Evolutionary conservation across 2,113 vertebrate genomes (phyloP).

Genomic region (Daphoenositta chrysoptera): DNA sequence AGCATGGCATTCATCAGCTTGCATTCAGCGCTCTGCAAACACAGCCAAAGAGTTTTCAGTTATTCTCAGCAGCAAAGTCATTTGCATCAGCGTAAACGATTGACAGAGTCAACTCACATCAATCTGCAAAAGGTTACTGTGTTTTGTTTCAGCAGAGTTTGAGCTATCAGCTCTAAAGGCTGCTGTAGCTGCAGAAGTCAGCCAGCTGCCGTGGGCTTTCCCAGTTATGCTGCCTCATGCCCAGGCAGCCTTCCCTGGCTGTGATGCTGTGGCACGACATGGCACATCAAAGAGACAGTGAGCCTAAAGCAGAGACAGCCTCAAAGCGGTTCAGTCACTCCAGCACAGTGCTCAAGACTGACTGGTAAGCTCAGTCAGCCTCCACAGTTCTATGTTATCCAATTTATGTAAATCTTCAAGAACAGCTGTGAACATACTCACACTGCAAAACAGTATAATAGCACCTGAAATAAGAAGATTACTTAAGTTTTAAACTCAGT

Average conservation of each 20-base stretch:
- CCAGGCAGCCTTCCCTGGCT: neutral
- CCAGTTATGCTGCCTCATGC: neutral
- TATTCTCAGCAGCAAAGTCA: neutral
- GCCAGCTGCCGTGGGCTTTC: neutral
- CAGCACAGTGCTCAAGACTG: neutral
- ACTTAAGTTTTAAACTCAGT: neutral
- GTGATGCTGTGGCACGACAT: accelerated
- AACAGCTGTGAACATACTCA: neutral
- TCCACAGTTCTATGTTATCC: neutral
- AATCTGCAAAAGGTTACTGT: neutral
- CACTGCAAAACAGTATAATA: neutral
- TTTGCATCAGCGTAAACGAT: neutral
- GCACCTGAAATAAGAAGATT: neutral
- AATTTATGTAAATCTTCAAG: neutral
- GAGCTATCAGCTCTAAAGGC: neutral
- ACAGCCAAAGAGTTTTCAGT: neutral
- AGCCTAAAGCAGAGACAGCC: neutral
- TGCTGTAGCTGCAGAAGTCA: neutral
- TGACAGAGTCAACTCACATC: neutral
- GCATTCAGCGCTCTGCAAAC: neutral
- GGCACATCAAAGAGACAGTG: neutral
- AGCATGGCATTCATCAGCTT: neutral
- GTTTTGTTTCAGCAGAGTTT: neutral
- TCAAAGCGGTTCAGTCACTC: accelerated
- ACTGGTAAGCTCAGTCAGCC: neutral